Base-by-base conservation (phyloP, 2,797 vertebrate species). In the Tachyglossus aculeatus region DNA sequence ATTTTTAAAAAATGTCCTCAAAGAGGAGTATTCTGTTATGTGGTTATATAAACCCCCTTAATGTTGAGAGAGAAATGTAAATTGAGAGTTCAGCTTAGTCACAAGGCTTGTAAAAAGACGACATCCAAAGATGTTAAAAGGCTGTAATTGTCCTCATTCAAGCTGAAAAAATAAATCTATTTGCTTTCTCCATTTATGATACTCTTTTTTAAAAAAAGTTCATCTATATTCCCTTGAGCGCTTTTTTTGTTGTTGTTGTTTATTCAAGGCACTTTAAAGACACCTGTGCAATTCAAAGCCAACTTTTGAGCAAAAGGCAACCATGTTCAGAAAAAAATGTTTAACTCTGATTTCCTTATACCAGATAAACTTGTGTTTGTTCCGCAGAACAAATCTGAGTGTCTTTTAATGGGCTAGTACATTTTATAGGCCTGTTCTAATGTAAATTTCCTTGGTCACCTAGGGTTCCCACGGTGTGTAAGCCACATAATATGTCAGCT, bases 211-310 rank as follows among this genome's bases (percentile, higher is more conserved):
- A 36, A 40, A 60, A 88, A 66, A 78, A 91, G 83, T 90, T 87
- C 78, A 55, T 67, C 86, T 72, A 82, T 84, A 88, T 70, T 59
- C 74, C 74, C 53, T 32, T 0, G 1, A 32, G 62, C 64, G 21
- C 54, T 80, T 63, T 80, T 74, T 71, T 66, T 29, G 27, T 58
- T 61, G 36, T 27, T 19, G 29, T 19, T 29, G 48, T 76, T 66
- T n/a, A 72, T 71, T 66, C 71, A 81, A 88, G 48, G 48, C 85
- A 87, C 89, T 90, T 87, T 85, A 84, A 71, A 90, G 88, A 92
- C 90, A 92, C 90, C 91, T 92, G 90, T 86, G 86, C 89, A 91
- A 89, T 91, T 88, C 87, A 86, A 51, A 88, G 83, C 47, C 81
- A 86, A 88, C 88, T 92, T 88, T 12, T 76, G 85, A 89, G 82